A percentile compares a stretch with the other conserved stretches of the same genome.
Conservation (phyloP, 2,113 vertebrate species). For the Bombycilla garrulus region DNA sequence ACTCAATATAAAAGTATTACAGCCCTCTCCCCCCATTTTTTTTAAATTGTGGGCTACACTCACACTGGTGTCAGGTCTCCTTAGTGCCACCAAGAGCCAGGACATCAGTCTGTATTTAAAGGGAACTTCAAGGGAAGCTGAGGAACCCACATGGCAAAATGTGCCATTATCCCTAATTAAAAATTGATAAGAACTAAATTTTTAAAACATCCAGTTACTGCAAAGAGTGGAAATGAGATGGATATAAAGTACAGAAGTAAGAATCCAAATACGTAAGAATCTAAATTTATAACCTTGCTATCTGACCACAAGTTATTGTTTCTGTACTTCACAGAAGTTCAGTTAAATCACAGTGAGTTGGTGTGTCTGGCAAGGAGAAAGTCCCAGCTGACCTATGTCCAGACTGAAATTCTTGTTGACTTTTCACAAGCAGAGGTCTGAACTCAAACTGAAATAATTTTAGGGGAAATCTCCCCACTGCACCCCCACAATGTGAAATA, state of each 20-base stretch:
- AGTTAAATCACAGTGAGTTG: neutral
- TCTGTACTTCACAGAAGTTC: neutral
- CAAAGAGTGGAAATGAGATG: neutral
- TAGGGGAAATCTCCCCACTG: neutral
- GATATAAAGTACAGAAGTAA: neutral
- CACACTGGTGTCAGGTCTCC: neutral
- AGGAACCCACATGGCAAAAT: neutral
- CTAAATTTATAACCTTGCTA: neutral
- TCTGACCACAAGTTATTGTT: neutral
- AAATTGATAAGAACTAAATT: neutral
- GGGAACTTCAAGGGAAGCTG: neutral
- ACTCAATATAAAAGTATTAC: neutral
- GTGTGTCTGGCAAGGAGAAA: neutral
- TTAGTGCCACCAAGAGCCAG: neutral
- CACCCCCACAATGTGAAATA: neutral
- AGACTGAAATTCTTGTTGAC: neutral
- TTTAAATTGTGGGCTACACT: neutral
- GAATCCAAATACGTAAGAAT: neutral
- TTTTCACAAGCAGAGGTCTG: neutral
- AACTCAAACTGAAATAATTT: neutral
- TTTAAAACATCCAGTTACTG: neutral
- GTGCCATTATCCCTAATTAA: neutral
- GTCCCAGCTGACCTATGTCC: neutral
- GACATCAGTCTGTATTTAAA: neutral
- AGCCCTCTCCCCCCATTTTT: fast-evolving